These are phyloP conservation scores for Zoanthus sansibaricus DNA, from an alignment of 92 coral and sea anemone genomes.

Conservation along the genomic window DNA sequence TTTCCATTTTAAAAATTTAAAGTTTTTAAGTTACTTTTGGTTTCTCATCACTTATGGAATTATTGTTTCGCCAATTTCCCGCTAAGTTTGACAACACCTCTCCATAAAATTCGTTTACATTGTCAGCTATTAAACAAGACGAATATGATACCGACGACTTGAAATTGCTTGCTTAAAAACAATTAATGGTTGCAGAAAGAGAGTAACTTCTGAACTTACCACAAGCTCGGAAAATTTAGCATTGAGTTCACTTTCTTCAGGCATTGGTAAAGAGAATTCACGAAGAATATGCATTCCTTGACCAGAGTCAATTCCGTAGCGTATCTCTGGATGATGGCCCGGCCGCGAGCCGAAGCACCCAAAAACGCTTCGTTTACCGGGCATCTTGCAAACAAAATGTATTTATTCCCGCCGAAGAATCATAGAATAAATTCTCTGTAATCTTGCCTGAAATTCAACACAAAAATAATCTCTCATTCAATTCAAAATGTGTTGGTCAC, in stretches of 20 bases:
- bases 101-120: constrained; percentile 26
- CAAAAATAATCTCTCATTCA: constrained; percentile 13
- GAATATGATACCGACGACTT: constrained; percentile 14
- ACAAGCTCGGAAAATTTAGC: constrained; percentile 96
- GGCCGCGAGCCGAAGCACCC: constrained; percentile 98
- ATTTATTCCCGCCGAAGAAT: constrained; percentile 56
- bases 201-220: constrained; percentile 71
- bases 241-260: constrained; percentile 98
- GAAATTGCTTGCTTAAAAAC: constrained; percentile 34
- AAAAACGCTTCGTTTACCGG: constrained; percentile 81
- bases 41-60: constrained; percentile 16
- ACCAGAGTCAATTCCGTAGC: constrained; percentile 95
- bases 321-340: constrained; percentile 92
- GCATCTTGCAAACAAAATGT: constrained; percentile 69
- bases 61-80: constrained; percentile 18
- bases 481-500: constrained; percentile 22
- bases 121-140: constrained; percentile 27
- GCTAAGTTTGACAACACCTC: constrained; percentile 43
- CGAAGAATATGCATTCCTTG: constrained; percentile 88
- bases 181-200: neutral
- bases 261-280: constrained; percentile 95
- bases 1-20: neutral
- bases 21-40: constrained; percentile 4
- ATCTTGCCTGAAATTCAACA: constrained; percentile 21
- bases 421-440: constrained; percentile 51